These are phyloP conservation scores for Dissostichus mawsoni DNA, from an alignment of 2,113 vertebrate species.

Conservation along the genomic window DNA sequence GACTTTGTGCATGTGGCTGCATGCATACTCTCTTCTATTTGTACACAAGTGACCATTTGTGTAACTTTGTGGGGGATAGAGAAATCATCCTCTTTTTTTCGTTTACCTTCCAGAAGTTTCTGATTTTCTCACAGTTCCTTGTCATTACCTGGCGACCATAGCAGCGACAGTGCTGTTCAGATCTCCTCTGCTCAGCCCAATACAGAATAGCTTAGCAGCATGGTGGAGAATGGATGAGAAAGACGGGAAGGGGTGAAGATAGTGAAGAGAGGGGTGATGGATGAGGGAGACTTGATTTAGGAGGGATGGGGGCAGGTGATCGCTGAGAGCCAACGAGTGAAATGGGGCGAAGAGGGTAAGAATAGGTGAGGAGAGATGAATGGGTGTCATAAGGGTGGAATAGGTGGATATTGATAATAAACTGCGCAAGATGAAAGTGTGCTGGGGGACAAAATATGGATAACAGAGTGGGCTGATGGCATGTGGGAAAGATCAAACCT, in stretches of 20 bases:
- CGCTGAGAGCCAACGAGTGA: slow-evolving; percentile 39
- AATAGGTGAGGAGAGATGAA: slow-evolving; percentile 66
- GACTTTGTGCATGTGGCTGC: slow-evolving; percentile 15
- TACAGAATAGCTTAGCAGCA: slow-evolving; percentile 6
- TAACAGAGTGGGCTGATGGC: slow-evolving; percentile 34
- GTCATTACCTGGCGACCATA: slow-evolving; percentile 43
- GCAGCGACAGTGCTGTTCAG: slow-evolving; percentile 13
- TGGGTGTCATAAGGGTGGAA: slow-evolving; percentile 37
- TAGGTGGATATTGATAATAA: slow-evolving; percentile 62
- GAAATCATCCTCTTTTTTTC: slow-evolving; percentile 24
- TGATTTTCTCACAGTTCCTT: slow-evolving; percentile 31
- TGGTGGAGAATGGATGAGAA: slow-evolving; percentile 27
- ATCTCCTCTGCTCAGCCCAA: slow-evolving; percentile 20
- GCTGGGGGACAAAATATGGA: slow-evolving; percentile 52
- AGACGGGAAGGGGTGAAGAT: slow-evolving; percentile 32
- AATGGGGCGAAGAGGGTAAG: slow-evolving; percentile 56
- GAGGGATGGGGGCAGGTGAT: slow-evolving; percentile 48
- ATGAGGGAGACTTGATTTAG: slow-evolving; percentile 55
- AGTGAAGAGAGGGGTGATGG: slow-evolving; percentile 41
- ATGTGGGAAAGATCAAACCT: slow-evolving; percentile 54
- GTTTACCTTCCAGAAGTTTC: slow-evolving; percentile 32
- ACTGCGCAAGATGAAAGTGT: slow-evolving; percentile 39
- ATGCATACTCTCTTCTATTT: neutral
- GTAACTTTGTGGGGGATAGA: slow-evolving; percentile 18
- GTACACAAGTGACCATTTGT: neutral